phyloP scores from a whole-genome alignment of 2,797 vertebrate genomes.

The Dipus sagitta region DNA sequence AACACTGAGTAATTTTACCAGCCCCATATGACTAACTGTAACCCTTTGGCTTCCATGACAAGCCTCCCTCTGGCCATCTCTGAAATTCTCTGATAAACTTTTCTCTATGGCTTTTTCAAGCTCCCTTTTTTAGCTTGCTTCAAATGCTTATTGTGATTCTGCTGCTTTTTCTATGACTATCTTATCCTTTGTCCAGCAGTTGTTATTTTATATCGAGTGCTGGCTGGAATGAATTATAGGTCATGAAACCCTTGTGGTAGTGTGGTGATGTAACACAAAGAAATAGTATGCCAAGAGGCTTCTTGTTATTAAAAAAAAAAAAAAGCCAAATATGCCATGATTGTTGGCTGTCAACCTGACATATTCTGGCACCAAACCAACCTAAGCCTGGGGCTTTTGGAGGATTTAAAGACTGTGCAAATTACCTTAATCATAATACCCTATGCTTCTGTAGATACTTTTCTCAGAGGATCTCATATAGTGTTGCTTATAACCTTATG shows the following conservation, averaged over 20 bases:
- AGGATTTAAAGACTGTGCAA: conserved; percentile 66
- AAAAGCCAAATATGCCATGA: conserved; percentile 40
- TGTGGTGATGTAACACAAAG: conserved; percentile 56
- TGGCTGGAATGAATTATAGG: conserved; percentile 52
- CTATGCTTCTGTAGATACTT: conserved; percentile 50
- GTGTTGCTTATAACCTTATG: not conserved
- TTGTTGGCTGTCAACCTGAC: conserved; percentile 72
- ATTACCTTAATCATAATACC: conserved; percentile 72
- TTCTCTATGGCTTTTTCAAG: not conserved
- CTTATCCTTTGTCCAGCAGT: not conserved
- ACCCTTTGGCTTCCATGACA: not conserved
- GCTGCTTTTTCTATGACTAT: not conserved
- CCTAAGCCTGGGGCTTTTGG: conserved; percentile 65
- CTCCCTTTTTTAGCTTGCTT: not conserved
- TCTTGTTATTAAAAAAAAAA: conserved; percentile 47
- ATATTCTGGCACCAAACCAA: conserved; percentile 72
- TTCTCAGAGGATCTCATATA: conserved; percentile 36
- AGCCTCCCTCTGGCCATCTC: not conserved
- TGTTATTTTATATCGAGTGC: conserved; percentile 47
- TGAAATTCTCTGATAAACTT: not conserved
- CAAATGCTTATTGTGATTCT: not conserved
- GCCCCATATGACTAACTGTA: not conserved
- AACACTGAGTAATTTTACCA: too few relatives aligned
- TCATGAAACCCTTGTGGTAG: conserved; percentile 36
- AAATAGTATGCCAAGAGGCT: conserved; percentile 51